Conservation (phyloP, 2,113 vertebrate genomes). For the Lasiurus cinereus region DNA sequence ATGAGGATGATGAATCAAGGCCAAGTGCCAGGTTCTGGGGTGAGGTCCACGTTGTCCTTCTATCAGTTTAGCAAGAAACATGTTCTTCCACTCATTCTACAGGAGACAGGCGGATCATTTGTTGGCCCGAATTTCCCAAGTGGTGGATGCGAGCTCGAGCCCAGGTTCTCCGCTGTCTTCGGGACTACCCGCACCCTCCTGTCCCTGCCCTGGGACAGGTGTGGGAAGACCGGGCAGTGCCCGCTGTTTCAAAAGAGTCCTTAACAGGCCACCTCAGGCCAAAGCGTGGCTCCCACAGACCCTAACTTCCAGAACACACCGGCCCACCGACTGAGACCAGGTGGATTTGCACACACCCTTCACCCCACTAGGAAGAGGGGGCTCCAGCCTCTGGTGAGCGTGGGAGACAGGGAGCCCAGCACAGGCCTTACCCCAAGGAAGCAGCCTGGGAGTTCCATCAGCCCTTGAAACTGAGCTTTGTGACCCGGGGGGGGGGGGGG, state of each 20-base stretch:
- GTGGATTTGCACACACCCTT: background rate
- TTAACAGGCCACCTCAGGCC: background rate
- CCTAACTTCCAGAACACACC: background rate
- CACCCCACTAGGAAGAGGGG: background rate
- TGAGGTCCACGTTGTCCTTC: background rate
- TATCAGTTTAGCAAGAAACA: background rate
- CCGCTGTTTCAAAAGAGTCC: background rate
- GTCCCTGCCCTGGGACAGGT: background rate
- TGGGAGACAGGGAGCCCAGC: background rate
- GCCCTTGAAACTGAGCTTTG: slow-evolving; percentile 9
- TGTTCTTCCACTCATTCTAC: background rate
- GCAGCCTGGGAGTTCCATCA: background rate
- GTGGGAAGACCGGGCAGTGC: background rate
- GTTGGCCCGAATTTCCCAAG: background rate
- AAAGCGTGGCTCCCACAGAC: background rate
- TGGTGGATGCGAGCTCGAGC: background rate
- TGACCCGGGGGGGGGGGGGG: background rate
- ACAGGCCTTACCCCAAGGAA: background rate
- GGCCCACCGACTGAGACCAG: background rate
- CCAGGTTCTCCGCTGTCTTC: background rate
- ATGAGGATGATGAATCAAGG: background rate
- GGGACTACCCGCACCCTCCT: background rate
- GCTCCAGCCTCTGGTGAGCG: background rate
- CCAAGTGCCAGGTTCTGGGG: background rate
- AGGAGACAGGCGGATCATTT: background rate